These are phyloP conservation scores for Dasyurus viverrinus DNA, from an alignment of 2,113 vertebrate genomes.

Conservation along the genomic window DNA sequence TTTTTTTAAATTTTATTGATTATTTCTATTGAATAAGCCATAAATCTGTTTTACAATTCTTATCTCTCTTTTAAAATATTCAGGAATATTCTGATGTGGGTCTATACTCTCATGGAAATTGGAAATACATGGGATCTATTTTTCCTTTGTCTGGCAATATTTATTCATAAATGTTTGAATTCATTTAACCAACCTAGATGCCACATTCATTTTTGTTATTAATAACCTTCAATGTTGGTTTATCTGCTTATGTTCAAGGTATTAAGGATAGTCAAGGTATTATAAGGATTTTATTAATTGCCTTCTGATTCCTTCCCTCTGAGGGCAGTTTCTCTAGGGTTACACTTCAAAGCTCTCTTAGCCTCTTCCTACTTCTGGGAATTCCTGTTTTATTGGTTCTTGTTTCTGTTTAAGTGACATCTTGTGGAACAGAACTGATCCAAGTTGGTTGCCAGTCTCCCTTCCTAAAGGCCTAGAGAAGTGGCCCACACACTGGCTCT, in stretches of 20 bases:
- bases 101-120: neutral
- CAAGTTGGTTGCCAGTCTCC: neutral
- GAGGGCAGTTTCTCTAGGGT: neutral
- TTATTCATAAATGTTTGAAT: neutral
- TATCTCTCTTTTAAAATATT: neutral
- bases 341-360: neutral
- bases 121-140: neutral
- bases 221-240: neutral
- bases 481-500: neutral
- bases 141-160: neutral
- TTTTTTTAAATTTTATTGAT: neutral
- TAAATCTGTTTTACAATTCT: neutral
- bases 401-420: neutral
- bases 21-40: neutral
- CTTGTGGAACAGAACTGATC: neutral
- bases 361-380: neutral
- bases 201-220: neutral
- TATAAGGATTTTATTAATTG: neutral
- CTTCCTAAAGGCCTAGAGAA: neutral
- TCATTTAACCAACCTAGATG: neutral
- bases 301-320: neutral
- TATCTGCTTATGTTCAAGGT: neutral
- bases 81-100: neutral
- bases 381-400: neutral
- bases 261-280: neutral